These are phyloP conservation scores for Hypanus sabinus DNA, from an alignment of 2,113 vertebrate species.

Conservation along the genomic window DNA sequence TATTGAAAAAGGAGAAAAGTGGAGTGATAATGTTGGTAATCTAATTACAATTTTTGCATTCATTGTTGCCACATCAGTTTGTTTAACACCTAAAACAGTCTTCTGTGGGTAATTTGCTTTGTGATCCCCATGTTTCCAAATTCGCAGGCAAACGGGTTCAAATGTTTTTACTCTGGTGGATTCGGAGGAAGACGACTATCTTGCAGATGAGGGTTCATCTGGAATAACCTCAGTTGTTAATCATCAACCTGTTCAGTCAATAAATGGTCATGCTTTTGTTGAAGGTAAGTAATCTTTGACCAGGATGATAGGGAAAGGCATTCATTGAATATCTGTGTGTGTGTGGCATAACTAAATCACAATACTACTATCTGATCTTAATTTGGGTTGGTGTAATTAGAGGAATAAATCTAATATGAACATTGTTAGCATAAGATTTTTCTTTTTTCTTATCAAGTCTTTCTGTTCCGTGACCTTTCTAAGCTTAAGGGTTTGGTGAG, in stretches of 20 bases:
- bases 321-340: background rate
- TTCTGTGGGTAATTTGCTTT: background rate
- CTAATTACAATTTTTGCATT: background rate
- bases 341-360: background rate
- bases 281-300: constrained; percentile 47
- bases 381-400: background rate
- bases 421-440: background rate
- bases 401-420: background rate
- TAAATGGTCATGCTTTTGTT: constrained; percentile 59
- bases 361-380: background rate
- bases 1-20: background rate
- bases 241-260: constrained; percentile 50
- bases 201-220: constrained; percentile 43
- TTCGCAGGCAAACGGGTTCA: constrained; percentile 4
- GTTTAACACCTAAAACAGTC: background rate
- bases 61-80: background rate
- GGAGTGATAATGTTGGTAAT: background rate
- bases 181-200: constrained; percentile 69
- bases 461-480: background rate
- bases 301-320: background rate
- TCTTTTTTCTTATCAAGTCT: background rate
- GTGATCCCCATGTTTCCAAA: background rate
- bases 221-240: constrained; percentile 52
- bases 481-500: background rate
- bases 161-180: constrained; percentile 82